These are phyloP conservation scores for Ictidomys tridecemlineatus DNA, from an alignment of 2,113 vertebrate species.

Conservation along the genomic window DNA sequence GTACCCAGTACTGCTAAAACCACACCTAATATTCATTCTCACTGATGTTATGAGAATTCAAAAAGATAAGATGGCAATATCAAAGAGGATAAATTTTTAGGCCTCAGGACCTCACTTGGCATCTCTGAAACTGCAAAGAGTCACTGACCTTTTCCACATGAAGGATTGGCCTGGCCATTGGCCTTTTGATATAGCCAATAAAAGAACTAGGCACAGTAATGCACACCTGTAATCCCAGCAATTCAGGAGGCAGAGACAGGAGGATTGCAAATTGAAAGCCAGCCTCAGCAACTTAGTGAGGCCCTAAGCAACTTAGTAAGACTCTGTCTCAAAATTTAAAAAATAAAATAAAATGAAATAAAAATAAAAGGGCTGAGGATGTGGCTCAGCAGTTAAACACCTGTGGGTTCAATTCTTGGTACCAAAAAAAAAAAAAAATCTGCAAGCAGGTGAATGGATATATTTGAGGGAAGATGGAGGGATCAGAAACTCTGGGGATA, in stretches of 20 bases:
- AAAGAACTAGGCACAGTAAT: not conserved
- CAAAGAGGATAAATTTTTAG: not conserved
- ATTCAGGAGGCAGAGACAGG: too few species aligned
- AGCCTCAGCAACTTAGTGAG: too few species aligned
- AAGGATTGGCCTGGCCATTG: not conserved
- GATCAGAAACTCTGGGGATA: not conserved
- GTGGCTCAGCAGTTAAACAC: too few species aligned
- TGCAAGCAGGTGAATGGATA: not conserved
- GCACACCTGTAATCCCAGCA: too few species aligned
- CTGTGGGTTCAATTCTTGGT: too few species aligned
- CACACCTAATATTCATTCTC: not conserved
- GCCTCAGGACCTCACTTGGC: not conserved
- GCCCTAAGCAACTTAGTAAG: too few species aligned
- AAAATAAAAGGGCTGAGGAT: too few species aligned
- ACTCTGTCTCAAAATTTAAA: too few species aligned
- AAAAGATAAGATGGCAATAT: not conserved
- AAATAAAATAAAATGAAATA: too few species aligned
- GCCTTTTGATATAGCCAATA: not conserved
- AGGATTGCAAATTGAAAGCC: too few species aligned
- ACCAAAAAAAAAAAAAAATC: not conserved
- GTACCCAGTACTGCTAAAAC: not conserved
- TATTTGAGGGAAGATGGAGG: not conserved
- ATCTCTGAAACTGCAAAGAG: not conserved
- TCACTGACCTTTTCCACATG: not conserved
- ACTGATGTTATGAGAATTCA: not conserved